Evolutionary conservation across 2,797 vertebrate genomes (phyloP).

Genomic region (Lemur catta): DNA sequence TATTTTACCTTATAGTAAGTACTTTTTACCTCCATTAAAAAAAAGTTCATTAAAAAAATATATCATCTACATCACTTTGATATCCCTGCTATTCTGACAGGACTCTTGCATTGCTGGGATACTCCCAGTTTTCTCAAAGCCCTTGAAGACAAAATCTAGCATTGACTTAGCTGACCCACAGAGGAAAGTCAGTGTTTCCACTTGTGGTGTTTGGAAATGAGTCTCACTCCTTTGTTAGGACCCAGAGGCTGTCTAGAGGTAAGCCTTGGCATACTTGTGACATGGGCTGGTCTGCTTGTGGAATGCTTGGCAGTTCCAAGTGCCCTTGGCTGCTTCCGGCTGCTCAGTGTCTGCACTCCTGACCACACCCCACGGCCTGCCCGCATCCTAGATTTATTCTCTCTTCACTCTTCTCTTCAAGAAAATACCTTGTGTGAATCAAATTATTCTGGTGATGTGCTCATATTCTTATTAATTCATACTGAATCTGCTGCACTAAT

Average conservation of each 20-base stretch:
- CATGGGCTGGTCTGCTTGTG: background rate
- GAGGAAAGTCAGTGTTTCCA: background rate
- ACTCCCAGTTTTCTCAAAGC: background rate
- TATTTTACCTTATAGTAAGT: background rate
- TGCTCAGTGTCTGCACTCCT: background rate
- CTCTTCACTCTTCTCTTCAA: background rate
- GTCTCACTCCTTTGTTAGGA: background rate
- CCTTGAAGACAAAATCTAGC: background rate
- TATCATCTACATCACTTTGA: background rate
- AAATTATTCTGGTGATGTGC: background rate
- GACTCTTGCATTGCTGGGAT: background rate
- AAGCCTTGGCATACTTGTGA: background rate
- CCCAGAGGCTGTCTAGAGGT: background rate
- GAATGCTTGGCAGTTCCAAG: background rate
- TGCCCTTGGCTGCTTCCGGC: background rate
- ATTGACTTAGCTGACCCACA: background rate
- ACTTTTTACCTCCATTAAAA: background rate
- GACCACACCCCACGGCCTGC: accelerated
- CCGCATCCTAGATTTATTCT: background rate
- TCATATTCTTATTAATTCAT: background rate
- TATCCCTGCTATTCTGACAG: background rate
- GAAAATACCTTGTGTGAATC: background rate
- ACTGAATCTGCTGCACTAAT: background rate
- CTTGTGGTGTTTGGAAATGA: background rate
- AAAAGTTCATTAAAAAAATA: background rate